Evolutionary conservation across 2,888 invertebrate genomes (phyloP), one percentile per base, ranked within the genome.

Genomic region (Notodonta dromedarius): DNA sequence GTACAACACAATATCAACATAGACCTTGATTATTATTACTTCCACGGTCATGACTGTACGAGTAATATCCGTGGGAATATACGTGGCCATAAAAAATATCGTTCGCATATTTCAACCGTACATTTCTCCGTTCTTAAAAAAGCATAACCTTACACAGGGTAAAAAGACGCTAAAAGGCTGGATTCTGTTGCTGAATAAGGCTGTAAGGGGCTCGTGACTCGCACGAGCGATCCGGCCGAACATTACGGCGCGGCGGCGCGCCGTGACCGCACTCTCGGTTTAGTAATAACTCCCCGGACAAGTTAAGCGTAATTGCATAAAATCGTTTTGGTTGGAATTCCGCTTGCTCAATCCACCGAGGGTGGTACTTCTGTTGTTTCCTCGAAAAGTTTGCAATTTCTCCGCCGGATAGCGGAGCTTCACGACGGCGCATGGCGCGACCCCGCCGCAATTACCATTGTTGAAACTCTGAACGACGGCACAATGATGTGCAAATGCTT

Each of bases 291-390:
- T 87, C 88, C 82, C 79, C 83, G 82, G 82, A 83, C 86, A 87
- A 90, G 84, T 87, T 87, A 84, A 86, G 79, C 84, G 88, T 90
- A 91, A 91, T 91, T 91, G 90, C 90, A 89, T 88, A 86, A 90
- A 90, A 91, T 88, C 88, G 89, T 87, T 89, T 90, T 90, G 87
- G 89, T 88, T 79, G 88, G 90, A 87, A 90, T 88, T 88, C 79
- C 80, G 84, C 89, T 89, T 88, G 85, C 88, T 84, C 87, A 87
- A 90, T 82, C 80, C 84, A 79, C 73, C 81, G 85, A 85, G 83
- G 86, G 86, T 86, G 85, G 80, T 78, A 74, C 74, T 77, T 81
- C 78, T 80, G 76, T 67, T 71, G 80, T 82, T 89, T 86, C 83
- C 80, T 79, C 80, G 85, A 86, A 85, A 82, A 84, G 84, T 82